phyloP scores from a whole-genome alignment of 2,113 vertebrate species.

The Phoenicopterus ruber region DNA sequence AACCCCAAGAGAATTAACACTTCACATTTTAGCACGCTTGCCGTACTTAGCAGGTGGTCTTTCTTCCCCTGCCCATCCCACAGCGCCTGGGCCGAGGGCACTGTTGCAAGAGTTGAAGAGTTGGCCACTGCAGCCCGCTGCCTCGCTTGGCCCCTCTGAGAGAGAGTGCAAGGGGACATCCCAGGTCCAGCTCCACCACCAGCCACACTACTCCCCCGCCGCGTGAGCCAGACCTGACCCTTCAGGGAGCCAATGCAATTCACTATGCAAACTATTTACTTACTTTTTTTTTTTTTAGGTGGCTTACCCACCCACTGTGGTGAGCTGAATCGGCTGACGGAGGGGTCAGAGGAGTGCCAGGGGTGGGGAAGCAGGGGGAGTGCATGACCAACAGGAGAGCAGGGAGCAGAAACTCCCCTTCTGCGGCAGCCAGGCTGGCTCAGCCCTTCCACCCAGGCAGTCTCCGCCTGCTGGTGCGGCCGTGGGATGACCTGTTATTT shows the following conservation, averaged over 20 bases:
- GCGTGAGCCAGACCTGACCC: not conserved
- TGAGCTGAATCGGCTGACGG: not conserved
- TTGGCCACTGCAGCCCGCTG: not conserved
- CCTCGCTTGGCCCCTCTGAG: not conserved
- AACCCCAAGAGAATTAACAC: not conserved
- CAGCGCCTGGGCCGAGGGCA: not conserved
- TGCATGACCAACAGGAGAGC: not conserved
- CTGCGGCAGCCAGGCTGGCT: not conserved
- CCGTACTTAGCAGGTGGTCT: not conserved
- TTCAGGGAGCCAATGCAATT: not conserved
- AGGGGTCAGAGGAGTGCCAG: not conserved
- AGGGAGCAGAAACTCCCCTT: not conserved
- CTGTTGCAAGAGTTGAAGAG: not conserved
- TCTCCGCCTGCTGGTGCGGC: not conserved
- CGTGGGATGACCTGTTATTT: conserved; percentile 16
- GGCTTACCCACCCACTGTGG: not conserved
- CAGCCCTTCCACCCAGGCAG: not conserved
- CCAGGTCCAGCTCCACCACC: not conserved
- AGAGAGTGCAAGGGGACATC: not conserved
- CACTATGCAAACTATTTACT: not conserved
- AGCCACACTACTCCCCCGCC: not conserved
- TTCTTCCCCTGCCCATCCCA: not conserved
- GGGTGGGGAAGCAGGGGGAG: not conserved
- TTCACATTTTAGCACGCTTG: not conserved
- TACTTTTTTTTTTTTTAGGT: not conserved